phyloP scores from a whole-genome alignment of 2,113 vertebrate species.

The Haemorhous mexicanus region DNA sequence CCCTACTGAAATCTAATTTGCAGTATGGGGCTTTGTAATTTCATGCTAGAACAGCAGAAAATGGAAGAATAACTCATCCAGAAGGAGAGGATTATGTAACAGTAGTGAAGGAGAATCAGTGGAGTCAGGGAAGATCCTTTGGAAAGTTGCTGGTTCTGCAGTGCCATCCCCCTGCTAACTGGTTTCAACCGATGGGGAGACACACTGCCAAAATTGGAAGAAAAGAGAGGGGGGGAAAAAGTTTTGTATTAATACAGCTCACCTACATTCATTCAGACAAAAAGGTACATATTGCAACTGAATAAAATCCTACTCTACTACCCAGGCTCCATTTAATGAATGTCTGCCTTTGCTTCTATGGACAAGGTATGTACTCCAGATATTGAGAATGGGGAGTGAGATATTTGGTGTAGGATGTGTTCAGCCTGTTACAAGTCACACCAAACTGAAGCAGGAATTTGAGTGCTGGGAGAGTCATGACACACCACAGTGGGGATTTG shows the following conservation, averaged over 20 bases:
- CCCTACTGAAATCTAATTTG: slow-evolving; percentile 58
- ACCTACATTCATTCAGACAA: slow-evolving; percentile 5
- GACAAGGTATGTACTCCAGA: background rate
- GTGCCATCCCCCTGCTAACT: background rate
- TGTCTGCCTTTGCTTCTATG: background rate
- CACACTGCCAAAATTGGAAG: background rate
- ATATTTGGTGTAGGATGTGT: background rate
- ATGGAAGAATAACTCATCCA: slow-evolving; percentile 62
- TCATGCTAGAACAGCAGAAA: slow-evolving; percentile 72
- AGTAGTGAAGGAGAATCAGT: slow-evolving; percentile 14
- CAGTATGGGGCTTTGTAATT: slow-evolving; percentile 60
- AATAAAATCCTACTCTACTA: background rate
- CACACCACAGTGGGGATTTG: background rate
- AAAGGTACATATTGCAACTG: background rate
- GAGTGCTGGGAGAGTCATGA: background rate
- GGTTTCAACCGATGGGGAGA: slow-evolving; percentile 11
- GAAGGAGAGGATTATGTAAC: slow-evolving; percentile 44
- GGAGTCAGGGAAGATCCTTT: slow-evolving; percentile 22
- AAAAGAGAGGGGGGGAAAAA: background rate
- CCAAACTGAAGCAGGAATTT: background rate
- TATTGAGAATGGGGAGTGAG: background rate
- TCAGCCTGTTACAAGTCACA: background rate
- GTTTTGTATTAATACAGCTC: background rate
- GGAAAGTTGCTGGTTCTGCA: slow-evolving; percentile 29
- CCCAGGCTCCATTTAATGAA: background rate